These are phyloP conservation scores for Epizoanthus illoricatus DNA, from an alignment of 92 coral and sea anemone species.

Conservation along the genomic window DNA sequence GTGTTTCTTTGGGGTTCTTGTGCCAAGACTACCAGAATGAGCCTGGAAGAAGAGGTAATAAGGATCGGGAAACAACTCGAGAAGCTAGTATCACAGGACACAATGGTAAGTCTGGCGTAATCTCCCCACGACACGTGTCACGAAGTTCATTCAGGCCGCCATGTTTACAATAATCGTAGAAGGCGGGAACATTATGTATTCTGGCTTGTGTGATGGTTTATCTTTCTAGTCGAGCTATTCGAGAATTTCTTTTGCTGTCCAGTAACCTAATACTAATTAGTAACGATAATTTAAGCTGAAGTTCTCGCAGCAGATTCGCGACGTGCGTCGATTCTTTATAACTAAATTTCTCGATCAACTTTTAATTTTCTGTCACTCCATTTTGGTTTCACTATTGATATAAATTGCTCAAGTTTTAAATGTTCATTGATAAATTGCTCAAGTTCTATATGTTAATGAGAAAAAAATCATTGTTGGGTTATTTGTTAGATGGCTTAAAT, in stretches of 20 bases:
- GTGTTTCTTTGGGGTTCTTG: neutral
- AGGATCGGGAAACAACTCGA: slow-evolving; percentile 42
- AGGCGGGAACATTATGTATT: neutral
- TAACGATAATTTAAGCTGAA: neutral
- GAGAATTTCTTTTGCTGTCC: neutral
- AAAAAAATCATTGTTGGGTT: neutral
- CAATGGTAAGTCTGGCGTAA: slow-evolving; percentile 16
- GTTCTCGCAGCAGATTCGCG: no score
- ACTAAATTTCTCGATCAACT: no score
- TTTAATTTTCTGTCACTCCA: no score
- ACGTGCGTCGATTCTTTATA: no score
- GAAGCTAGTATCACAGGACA: slow-evolving; percentile 31
- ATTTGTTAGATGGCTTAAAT: no score
- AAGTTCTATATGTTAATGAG: neutral
- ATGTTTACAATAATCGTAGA: slow-evolving; percentile 30
- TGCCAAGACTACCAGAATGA: slow-evolving; percentile 15
- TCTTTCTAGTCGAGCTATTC: neutral
- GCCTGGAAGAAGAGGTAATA: slow-evolving; percentile 35
- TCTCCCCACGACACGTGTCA: slow-evolving; percentile 33
- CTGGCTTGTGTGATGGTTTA: neutral
- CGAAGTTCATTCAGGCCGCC: slow-evolving; percentile 22
- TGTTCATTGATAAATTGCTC: neutral
- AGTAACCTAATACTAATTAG: neutral
- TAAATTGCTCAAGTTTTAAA: neutral
- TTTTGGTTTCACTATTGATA: neutral